A percentile compares a stretch with the other conserved stretches of the same genome.
phyloP scores from a whole-genome alignment of 2,113 vertebrate genomes.

The Thunnus maccoyii region DNA sequence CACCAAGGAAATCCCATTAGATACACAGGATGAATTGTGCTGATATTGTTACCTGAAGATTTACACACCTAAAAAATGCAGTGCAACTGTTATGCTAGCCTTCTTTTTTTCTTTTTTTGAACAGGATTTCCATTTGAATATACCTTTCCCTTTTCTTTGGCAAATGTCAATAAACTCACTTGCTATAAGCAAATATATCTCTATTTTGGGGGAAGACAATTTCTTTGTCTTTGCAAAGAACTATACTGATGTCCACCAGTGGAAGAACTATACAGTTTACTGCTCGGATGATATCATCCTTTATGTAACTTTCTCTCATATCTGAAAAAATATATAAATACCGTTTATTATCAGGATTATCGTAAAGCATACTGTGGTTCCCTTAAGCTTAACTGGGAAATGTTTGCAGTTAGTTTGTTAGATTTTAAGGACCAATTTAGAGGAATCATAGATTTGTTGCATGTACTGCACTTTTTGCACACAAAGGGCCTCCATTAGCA shows the following conservation, averaged over 20 bases:
- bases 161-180: slow-evolving; percentile 81
- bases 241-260: slow-evolving; percentile 61
- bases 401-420: slow-evolving; percentile 32
- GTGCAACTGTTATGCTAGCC: slow-evolving; percentile 85
- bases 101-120: slow-evolving; percentile 46
- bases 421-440: slow-evolving; percentile 49
- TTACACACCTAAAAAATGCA: slow-evolving; percentile 88
- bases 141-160: slow-evolving; percentile 85
- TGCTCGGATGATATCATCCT: slow-evolving; percentile 49
- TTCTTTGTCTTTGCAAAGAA: slow-evolving; percentile 67
- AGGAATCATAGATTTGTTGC: slow-evolving; percentile 38
- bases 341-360: slow-evolving; percentile 44
- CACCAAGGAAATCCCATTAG: slow-evolving; percentile 70
- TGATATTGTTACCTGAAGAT: slow-evolving; percentile 95
- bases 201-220: slow-evolving; percentile 67
- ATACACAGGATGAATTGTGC: slow-evolving; percentile 91
- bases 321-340: slow-evolving; percentile 57
- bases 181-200: slow-evolving; percentile 68
- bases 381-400: slow-evolving; percentile 49
- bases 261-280: slow-evolving; percentile 66
- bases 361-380: slow-evolving; percentile 46
- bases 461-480: slow-evolving; percentile 43
- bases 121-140: slow-evolving; percentile 58
- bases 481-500: slow-evolving; percentile 34
- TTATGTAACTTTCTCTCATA: slow-evolving; percentile 43